Evolutionary conservation across 1,140 invertebrate genomes (phyloP), one percentile per base, ranked within the genome.

Genomic region (Riptortus pedestris): DNA sequence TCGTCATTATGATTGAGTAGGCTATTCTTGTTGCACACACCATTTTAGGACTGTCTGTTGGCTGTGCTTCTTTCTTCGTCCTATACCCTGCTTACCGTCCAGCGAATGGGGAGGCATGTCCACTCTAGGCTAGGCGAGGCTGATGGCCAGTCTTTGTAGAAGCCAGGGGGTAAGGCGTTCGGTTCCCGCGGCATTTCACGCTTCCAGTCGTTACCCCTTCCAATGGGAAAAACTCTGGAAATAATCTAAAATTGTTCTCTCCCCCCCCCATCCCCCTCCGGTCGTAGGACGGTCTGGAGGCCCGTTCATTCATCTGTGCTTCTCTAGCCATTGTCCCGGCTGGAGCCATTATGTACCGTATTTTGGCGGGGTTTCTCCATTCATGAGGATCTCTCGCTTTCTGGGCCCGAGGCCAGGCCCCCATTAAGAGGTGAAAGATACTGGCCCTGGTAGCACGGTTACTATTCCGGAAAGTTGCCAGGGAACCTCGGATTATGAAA

Each of bases 231-330:
- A 60, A 60, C 58, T 60, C 26, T 60, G 58, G 58, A 60, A 60
- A 60, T 60, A 60, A 60, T 60, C 58, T 29, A 29, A 60, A 60
- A 60, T 60, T 60, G 58, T 29, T n/a, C 27, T 18, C 45, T 22
- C 16, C 45, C n/a, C 45, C 45, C 45, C 45, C 11, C 45, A 20
- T n/a, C n/a, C n/a, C n/a, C n/a, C n/a, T n/a, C n/a, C n/a, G n/a
- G n/a, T n/a, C n/a, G n/a, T n/a, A n/a, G n/a, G n/a, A n/a, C n/a
- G 43, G 18, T 14, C 43, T 45, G 43, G 45, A 31, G 26, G 58
- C 26, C 58, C 58, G 58, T 60, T 60, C 58, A 60, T 60, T 60
- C 58, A 60, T 60, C 58, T 60, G 58, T 29, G 38, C 18, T 29
- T 14, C 26, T 29, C 18, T 14, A 12, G 26, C 58, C 58, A 60